These are phyloP conservation scores for Eunapius fragilis DNA, from an alignment of 37 sponge, comb jelly and placozoan species.

Conservation along the genomic window DNA sequence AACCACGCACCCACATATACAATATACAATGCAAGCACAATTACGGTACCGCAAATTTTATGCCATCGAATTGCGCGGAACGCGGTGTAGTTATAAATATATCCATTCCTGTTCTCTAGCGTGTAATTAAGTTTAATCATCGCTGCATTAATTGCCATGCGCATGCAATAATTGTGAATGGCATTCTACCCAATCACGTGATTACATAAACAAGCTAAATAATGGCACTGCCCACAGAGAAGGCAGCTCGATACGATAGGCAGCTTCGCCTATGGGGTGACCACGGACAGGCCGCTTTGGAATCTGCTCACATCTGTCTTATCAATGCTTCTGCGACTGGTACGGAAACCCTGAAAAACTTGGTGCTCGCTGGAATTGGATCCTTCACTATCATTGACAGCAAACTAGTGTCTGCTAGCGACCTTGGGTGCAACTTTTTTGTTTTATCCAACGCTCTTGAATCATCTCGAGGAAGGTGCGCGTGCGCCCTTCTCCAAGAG, in stretches of 20 bases:
- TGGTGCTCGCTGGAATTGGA: constrained; percentile 92
- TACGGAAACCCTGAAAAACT: constrained; percentile 91
- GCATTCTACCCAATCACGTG: too few relatives aligned
- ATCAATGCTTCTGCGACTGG: constrained; percentile 93
- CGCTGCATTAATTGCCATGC: too few relatives aligned
- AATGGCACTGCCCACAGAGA: constrained; percentile 68
- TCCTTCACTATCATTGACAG: constrained; percentile 80
- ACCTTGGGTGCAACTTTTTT: constrained; percentile 87
- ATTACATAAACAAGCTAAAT: too few relatives aligned
- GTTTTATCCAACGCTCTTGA: constrained; percentile 62
- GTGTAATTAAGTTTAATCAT: too few relatives aligned
- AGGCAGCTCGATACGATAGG: constrained; percentile 88
- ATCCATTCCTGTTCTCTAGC: too few relatives aligned
- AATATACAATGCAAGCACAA: too few relatives aligned
- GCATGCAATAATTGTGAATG: too few relatives aligned
- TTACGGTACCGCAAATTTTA: too few relatives aligned
- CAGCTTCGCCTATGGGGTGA: constrained; percentile 99
- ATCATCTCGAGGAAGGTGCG: constrained; percentile 50
- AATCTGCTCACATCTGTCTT: constrained; percentile 88
- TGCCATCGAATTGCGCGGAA: too few relatives aligned
- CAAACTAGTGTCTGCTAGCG: constrained; percentile 38
- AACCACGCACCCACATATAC: too few relatives aligned
- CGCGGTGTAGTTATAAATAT: too few relatives aligned
- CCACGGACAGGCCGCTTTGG: constrained; percentile 85
- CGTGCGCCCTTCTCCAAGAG: constrained; percentile 63